phyloP scores from a whole-genome alignment of 2,113 vertebrate genomes.

The Oryzias woworae region DNA sequence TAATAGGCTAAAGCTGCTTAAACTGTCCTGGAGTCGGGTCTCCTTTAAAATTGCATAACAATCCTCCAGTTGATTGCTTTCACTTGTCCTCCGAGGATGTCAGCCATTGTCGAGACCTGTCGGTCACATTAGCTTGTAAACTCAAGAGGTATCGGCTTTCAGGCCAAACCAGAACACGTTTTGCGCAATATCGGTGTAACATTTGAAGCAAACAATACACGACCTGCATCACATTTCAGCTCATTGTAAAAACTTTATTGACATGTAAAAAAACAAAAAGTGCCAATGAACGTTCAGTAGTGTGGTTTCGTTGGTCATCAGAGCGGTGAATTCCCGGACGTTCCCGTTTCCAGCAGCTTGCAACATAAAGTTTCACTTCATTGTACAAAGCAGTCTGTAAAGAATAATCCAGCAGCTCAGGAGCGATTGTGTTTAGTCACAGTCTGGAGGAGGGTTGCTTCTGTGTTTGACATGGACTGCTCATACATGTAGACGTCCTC shows the following conservation, averaged over 20 bases:
- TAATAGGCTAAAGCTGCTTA: no score
- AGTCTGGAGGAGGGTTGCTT: not conserved
- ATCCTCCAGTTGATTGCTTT: not conserved
- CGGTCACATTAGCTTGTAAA: not conserved
- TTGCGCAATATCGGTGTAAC: not conserved
- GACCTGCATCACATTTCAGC: not conserved
- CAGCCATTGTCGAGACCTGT: not conserved
- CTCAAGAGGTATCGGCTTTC: not conserved
- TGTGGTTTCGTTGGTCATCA: slow-evolving; percentile 1
- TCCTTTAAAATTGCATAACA: no score
- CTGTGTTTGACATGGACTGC: not conserved
- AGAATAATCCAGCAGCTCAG: not conserved
- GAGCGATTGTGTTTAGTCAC: slow-evolving; percentile 16
- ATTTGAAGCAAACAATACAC: not conserved
- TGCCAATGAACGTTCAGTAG: slow-evolving; percentile 41
- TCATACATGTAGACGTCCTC: slow-evolving; percentile 16
- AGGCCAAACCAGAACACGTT: not conserved
- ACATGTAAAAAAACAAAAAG: slow-evolving; percentile 5
- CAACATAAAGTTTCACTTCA: no score
- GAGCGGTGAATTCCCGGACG: no score
- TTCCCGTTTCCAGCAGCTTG: no score
- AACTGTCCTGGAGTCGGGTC: no score
- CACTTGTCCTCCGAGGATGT: accelerated
- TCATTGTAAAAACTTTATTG: not conserved
- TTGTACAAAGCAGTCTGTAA: no score